These are phyloP conservation scores for Sesamia inferens DNA, from an alignment of 2,888 invertebrate species.

Conservation along the genomic window DNA sequence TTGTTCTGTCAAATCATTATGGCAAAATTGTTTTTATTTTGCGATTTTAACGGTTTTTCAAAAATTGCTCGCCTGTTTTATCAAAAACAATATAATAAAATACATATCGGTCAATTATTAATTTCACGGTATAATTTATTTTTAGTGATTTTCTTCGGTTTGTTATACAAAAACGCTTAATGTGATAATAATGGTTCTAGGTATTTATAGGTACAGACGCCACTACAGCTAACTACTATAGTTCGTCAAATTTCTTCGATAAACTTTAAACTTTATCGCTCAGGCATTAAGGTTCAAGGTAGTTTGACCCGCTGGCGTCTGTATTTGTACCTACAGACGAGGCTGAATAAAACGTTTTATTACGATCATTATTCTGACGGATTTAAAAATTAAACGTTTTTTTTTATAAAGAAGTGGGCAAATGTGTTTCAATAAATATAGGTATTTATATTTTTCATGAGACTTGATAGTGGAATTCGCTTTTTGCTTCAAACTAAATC, in stretches of 20 bases:
- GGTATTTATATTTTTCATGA: background rate
- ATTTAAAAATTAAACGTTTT: background rate
- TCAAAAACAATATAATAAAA: slow-evolving; percentile 35
- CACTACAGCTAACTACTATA: no score
- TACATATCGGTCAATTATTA: slow-evolving; percentile 53
- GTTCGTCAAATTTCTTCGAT: no score
- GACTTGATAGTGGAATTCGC: background rate
- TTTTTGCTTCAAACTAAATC: background rate
- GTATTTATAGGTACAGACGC: background rate
- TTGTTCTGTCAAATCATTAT: background rate
- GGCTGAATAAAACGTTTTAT: slow-evolving; percentile 16
- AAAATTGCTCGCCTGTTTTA: slow-evolving; percentile 14
- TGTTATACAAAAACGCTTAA: slow-evolving; percentile 35
- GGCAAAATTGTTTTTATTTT: slow-evolving; percentile 3
- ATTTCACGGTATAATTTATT: slow-evolving; percentile 59
- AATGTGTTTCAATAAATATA: no score
- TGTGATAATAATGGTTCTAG: slow-evolving; percentile 25
- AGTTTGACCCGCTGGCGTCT: no score
- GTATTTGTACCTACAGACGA: background rate
- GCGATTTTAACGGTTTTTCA: slow-evolving; percentile 28
- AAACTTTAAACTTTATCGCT: no score
- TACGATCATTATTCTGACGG: background rate
- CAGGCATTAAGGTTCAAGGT: no score
- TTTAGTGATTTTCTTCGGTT: slow-evolving; percentile 44
- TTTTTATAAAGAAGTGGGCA: no score